These are phyloP conservation scores for Protula sp. DNA, from an alignment of 2,888 invertebrate genomes.

Conservation along the genomic window DNA sequence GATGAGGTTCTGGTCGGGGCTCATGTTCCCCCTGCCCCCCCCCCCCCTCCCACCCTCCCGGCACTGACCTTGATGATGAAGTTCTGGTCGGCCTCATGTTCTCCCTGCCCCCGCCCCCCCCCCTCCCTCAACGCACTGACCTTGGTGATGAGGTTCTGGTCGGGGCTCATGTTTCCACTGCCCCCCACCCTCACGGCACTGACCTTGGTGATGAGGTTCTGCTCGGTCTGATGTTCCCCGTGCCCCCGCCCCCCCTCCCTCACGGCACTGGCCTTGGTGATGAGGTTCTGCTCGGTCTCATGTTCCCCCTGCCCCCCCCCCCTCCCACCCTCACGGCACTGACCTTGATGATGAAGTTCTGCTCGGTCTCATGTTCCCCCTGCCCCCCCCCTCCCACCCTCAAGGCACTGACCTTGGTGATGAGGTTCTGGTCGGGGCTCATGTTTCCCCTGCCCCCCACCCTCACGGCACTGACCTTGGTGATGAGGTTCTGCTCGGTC, in stretches of 20 bases:
- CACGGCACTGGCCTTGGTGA: conserved; percentile 70
- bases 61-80: conserved; percentile 90
- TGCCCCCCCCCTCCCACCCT: conserved; percentile 79
- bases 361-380: conserved; percentile 87
- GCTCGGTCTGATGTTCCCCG: conserved; percentile 66
- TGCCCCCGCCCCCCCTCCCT: too few relatives aligned
- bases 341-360: conserved; percentile 89
- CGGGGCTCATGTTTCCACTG: too few relatives aligned
- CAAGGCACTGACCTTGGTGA: conserved; percentile 66
- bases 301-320: too few relatives aligned
- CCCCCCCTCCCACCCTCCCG: too few relatives aligned
- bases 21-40: too few relatives aligned
- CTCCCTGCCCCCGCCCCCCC: conserved; percentile 87
- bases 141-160: conserved; percentile 88
- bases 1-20: conserved; percentile 83
- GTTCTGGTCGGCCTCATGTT: conserved; percentile 87
- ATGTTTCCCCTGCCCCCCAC: too few relatives aligned
- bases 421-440: conserved; percentile 81
- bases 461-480: too few relatives aligned
- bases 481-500: conserved; percentile 86
- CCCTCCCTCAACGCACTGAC: conserved; percentile 30
- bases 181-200: too few relatives aligned
- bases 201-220: conserved; percentile 90
- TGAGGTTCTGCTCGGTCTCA: conserved; percentile 81
- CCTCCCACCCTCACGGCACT: too few relatives aligned